Conservation (phyloP, 2,888 invertebrate species). For the Abrostola triplasia region DNA sequence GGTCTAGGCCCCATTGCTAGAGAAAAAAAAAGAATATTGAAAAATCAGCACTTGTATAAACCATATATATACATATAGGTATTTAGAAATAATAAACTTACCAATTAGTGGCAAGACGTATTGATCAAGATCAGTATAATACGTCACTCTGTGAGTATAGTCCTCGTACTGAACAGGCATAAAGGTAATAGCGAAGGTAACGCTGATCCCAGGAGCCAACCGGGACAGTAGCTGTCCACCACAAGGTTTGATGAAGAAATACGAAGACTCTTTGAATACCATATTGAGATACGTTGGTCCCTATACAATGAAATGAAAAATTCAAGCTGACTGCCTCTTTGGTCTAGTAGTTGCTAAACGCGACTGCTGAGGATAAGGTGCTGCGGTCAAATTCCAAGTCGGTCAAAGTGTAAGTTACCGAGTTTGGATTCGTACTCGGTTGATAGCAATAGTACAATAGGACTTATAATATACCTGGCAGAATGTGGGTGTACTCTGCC, state of each 20-base stretch:
- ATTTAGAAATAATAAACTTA: constrained; percentile 61
- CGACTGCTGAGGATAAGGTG: too few relatives aligned
- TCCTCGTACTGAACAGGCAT: constrained; percentile 87
- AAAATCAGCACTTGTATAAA: neutral
- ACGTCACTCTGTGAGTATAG: constrained; percentile 85
- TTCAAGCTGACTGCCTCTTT: neutral
- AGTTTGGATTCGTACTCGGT: too few relatives aligned
- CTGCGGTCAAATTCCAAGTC: too few relatives aligned
- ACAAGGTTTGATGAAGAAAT: constrained; percentile 84
- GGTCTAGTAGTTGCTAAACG: too few relatives aligned
- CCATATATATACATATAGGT: too few relatives aligned
- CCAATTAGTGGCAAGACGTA: constrained; percentile 89
- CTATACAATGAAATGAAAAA: constrained; percentile 67
- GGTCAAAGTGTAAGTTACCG: too few relatives aligned
- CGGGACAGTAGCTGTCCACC: constrained; percentile 82
- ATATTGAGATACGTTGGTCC: constrained; percentile 84
- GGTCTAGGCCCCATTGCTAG: constrained; percentile 82
- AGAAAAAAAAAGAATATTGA: constrained; percentile 35
- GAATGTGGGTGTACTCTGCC: too few relatives aligned
- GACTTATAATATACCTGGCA: too few relatives aligned
- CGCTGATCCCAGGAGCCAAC: constrained; percentile 91
- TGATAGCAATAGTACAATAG: too few relatives aligned
- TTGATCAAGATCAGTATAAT: constrained; percentile 85
- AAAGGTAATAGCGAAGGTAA: constrained; percentile 89
- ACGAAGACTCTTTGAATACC: constrained; percentile 82